Evolutionary conservation across 1,140 invertebrate species (phyloP).

Genomic region (Meloidogyne chitwoodi): DNA sequence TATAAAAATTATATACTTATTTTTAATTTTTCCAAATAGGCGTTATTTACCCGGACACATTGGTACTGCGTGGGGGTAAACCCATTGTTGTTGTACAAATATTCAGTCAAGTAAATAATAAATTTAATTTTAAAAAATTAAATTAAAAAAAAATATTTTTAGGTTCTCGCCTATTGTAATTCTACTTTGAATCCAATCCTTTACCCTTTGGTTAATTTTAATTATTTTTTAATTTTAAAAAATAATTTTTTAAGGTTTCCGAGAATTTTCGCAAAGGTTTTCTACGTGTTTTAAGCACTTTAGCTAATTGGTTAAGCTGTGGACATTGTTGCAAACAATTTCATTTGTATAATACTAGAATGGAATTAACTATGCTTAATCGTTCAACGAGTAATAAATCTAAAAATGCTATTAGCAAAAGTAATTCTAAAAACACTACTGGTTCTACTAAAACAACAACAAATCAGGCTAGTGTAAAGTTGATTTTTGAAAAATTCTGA

Average conservation of each 20-base stretch:
- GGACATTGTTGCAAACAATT: conserved; percentile 29
- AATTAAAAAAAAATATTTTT: conserved; percentile 61
- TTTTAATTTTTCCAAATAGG: conserved; percentile 32
- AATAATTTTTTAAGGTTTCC: conserved; percentile 18
- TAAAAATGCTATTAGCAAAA: conserved; percentile 12
- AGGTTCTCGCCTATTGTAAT: conserved; percentile 89
- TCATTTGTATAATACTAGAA: conserved; percentile 25
- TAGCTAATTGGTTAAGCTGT: conserved; percentile 26
- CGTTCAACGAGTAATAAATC: conserved; percentile 29
- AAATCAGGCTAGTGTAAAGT: background rate
- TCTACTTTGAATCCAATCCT: conserved; percentile 89
- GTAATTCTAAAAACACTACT: conserved; percentile 14
- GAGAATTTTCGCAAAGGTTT: conserved; percentile 58
- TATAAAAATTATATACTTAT: too few species aligned
- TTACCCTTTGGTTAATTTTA: conserved; percentile 69
- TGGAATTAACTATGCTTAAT: conserved; percentile 37
- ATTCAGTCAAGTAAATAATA: conserved; percentile 47
- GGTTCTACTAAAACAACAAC: conserved; percentile 9
- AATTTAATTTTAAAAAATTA: conserved; percentile 38
- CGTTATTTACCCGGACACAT: conserved; percentile 52
- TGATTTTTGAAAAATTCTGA: too few species aligned
- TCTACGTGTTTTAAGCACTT: conserved; percentile 29
- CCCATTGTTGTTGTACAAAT: conserved; percentile 54
- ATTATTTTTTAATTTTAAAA: background rate
- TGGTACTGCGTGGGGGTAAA: conserved; percentile 53